Evolutionary conservation across 2,888 invertebrate species (phyloP), one percentile per base, ranked within the genome.

Genomic region (Leptinotarsa haldemani): DNA sequence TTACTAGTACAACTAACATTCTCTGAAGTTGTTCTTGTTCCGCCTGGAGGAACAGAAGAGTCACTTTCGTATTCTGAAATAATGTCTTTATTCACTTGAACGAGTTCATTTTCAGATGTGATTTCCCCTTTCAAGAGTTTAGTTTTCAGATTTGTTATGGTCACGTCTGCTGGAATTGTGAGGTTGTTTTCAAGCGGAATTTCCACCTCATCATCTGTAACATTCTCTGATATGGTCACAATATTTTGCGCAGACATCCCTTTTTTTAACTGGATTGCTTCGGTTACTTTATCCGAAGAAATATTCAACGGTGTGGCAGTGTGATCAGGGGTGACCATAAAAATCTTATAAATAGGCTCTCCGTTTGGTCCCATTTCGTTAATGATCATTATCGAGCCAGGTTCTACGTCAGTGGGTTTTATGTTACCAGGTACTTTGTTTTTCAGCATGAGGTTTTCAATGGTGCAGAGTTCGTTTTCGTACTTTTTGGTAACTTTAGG

Each of bases 341-440:
- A 90, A 70, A 90, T 88, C 81, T 89, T 88, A 58, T 88, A 84
- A n/a, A 87, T 83, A 72, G 89, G 86, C 85, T 90, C 82, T 71
- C 88, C 81, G 81, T 88, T 46, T 1, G 82, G 74, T 81, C 89
- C 81, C 83, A 86, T 82, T 83, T 85, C 84, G 71, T 89, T 79
- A 80, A 91, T 71, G 85, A 92, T 82, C 84, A 91, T 85, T 80
- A 90, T 74, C 70, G 89, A 89, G 52, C 90, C 90, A 1, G 89
- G 89, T 77, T 88, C 88, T 47, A 88, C 70, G 47, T 78, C 77
- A 13, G 22, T 18, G 2, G 71, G 68, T 52, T 65, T 52, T 4
- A 25, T 67, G 18, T 65, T 50, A 53, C 16, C 40, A 2, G 52
- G 18, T 18, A 70, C 48, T 56, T 61, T 74, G 20, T 48, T 71